phyloP scores from a whole-genome alignment of 2,113 vertebrate species.

The Chauna torquata region DNA sequence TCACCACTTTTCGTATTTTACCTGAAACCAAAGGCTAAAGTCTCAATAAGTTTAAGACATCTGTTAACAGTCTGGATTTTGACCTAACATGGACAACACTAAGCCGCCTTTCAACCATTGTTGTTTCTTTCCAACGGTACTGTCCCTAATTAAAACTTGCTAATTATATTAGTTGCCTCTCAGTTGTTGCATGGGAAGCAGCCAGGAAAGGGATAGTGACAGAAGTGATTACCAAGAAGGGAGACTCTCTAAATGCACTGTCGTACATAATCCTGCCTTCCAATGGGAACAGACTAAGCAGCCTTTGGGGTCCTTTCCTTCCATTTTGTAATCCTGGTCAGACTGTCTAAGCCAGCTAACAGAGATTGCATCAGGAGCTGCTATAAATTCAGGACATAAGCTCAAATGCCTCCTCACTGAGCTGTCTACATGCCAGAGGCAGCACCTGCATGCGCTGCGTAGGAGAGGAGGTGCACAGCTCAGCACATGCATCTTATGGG shows the following conservation, averaged over 20 bases:
- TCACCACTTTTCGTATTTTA: not conserved
- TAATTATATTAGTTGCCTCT: slow-evolving; percentile 44
- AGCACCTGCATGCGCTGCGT: not conserved
- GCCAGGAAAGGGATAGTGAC: slow-evolving; percentile 14
- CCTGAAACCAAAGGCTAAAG: not conserved
- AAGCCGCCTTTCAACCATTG: not conserved
- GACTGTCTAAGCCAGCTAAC: not conserved
- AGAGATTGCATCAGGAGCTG: not conserved
- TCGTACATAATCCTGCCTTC: not conserved
- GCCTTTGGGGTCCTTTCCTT: not conserved
- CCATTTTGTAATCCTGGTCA: not conserved
- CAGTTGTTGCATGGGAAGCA: not conserved
- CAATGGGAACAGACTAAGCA: not conserved
- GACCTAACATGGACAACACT: not conserved
- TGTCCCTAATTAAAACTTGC: not conserved
- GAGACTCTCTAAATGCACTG: not conserved
- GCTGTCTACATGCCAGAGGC: not conserved
- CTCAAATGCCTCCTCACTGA: not conserved
- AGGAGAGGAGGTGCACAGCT: rapidly evolving
- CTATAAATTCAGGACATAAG: not conserved
- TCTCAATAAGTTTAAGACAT: not conserved
- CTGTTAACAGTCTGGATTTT: not conserved
- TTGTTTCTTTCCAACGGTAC: not conserved
- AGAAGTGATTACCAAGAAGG: not conserved
- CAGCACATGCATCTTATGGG: not conserved